A percentile compares a stretch with the other conserved stretches of the same genome.
Evolutionary conservation across 2,888 invertebrate species (phyloP).

Genomic region (Lottia gigantea): DNA sequence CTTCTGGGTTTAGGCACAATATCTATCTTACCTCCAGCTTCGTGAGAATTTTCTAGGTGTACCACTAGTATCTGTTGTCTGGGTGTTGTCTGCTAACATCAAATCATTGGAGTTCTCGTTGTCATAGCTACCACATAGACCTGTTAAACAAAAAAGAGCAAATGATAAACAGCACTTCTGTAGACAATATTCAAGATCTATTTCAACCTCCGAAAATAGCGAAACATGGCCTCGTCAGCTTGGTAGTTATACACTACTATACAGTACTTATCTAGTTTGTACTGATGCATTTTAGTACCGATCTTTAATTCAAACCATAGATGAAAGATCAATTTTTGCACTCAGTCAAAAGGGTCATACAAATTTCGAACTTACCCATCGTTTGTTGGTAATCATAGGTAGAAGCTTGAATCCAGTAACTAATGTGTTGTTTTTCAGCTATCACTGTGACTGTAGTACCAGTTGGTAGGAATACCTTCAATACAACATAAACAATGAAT

Average conservation of each 20-base stretch:
- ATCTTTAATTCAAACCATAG: no score
- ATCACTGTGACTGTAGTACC: conserved; percentile 29
- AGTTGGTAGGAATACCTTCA: conserved; percentile 32
- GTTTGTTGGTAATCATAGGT: conserved; percentile 41
- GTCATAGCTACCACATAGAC: conserved; percentile 56
- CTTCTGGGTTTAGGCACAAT: no score
- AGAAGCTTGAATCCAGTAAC: conserved; percentile 46
- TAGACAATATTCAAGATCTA: no score
- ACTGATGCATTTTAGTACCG: no score
- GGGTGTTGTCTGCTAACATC: conserved; percentile 32
- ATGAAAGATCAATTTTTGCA: no score
- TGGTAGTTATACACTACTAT: no score
- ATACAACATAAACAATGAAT: no score
- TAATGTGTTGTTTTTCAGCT: conserved; percentile 37
- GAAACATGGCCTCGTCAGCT: no score
- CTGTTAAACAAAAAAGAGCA: conserved; percentile 27
- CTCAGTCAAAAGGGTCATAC: no score
- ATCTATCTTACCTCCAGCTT: conserved; percentile 42
- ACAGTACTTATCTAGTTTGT: no score
- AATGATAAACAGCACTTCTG: not conserved
- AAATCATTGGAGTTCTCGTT: conserved; percentile 44
- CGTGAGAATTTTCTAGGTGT: conserved; percentile 37
- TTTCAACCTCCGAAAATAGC: no score
- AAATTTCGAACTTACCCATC: conserved; percentile 31
- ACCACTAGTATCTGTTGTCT: conserved; percentile 22